Conservation (phyloP, 2,797 vertebrate species). For the Amniataba percoides region DNA sequence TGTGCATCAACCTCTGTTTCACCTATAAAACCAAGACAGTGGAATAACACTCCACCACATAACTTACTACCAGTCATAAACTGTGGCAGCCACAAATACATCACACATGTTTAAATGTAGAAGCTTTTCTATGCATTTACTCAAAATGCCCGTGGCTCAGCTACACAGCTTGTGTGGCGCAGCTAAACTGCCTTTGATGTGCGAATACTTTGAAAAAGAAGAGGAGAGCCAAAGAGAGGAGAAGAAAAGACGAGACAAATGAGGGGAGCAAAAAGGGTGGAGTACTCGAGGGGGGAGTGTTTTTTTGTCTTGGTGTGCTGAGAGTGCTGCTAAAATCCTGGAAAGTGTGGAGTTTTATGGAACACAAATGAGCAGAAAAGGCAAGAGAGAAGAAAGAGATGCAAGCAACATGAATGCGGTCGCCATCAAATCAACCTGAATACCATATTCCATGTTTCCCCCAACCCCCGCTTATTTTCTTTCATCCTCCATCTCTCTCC, state of each 20-base stretch:
- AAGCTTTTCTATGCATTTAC: constrained; percentile 43
- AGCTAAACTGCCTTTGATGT: constrained; percentile 44
- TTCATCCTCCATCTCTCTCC: constrained; percentile 53
- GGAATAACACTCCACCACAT: constrained; percentile 43
- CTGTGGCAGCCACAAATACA: constrained; percentile 11
- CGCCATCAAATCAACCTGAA: constrained; percentile 58
- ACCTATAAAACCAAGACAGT: constrained; percentile 38
- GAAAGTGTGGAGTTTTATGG: constrained; percentile 46
- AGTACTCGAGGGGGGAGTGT: background rate
- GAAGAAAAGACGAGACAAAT: constrained; percentile 38
- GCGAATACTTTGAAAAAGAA: constrained; percentile 56
- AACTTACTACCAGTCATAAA: constrained; percentile 52
- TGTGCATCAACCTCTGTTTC: constrained; percentile 27
- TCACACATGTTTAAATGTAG: constrained; percentile 30
- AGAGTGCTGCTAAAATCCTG: constrained; percentile 33
- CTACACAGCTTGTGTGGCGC: constrained; percentile 18
- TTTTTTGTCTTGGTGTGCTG: constrained; percentile 37
- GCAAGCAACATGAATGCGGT: constrained; percentile 30
- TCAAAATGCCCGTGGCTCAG: constrained; percentile 40
- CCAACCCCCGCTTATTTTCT: constrained; percentile 47
- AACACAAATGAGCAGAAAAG: constrained; percentile 40
- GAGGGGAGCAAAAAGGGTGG: constrained; percentile 41
- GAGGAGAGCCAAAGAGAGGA: constrained; percentile 34
- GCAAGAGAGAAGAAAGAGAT: constrained; percentile 33
- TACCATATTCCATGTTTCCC: constrained; percentile 23